Evolutionary conservation across 1,140 invertebrate species (phyloP).

Genomic region (Battus philenor): DNA sequence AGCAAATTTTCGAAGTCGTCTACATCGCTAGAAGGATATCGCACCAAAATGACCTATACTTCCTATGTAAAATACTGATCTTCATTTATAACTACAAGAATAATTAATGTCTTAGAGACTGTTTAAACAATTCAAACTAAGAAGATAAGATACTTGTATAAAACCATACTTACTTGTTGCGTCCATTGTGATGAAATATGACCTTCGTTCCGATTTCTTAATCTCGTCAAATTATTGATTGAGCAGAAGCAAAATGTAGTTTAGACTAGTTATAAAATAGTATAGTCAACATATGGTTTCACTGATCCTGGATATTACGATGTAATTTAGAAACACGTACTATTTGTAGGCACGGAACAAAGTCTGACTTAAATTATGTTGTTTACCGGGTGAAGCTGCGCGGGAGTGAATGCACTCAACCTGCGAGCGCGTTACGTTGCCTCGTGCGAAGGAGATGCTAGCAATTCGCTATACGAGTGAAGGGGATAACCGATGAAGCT

Average conservation of each 20-base stretch:
- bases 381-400: constrained; percentile 36
- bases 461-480: constrained; percentile 17
- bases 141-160: constrained; percentile 24
- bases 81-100: too few relatives aligned
- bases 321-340: too few relatives aligned
- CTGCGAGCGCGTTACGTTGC: constrained; percentile 45
- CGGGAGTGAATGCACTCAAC: constrained; percentile 57
- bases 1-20: too few relatives aligned
- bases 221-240: constrained; percentile 24
- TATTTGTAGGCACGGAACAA: constrained; percentile 6
- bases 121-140: constrained; percentile 7
- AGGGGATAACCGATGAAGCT: constrained; percentile 23
- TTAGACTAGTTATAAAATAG: too few relatives aligned
- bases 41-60: too few relatives aligned
- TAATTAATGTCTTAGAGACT: too few relatives aligned
- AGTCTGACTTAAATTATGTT: constrained; percentile 16
- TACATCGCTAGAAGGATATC: too few relatives aligned
- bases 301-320: too few relatives aligned
- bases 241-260: too few relatives aligned
- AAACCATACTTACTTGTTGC: constrained; percentile 68
- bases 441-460: constrained; percentile 32
- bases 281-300: too few relatives aligned
- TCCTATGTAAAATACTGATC: too few relatives aligned
- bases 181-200: constrained; percentile 62
- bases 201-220: constrained; percentile 52